These are phyloP conservation scores for Plectrocnemia conspersa DNA, from an alignment of 1,140 invertebrate species.

Conservation along the genomic window DNA sequence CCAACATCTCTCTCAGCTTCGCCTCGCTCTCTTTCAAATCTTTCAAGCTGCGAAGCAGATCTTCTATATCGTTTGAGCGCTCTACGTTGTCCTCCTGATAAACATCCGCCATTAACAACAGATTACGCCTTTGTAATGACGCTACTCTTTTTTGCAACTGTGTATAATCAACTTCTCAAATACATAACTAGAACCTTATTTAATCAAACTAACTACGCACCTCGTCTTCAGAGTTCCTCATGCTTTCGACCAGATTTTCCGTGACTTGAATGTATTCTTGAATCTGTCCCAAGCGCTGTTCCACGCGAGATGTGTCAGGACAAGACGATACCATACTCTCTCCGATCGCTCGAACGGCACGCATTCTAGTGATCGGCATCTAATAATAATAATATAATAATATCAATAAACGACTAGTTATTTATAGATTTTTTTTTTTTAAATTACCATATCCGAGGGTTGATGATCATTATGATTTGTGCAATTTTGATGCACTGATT, in stretches of 20 bases:
- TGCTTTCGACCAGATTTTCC: slow-evolving; percentile 56
- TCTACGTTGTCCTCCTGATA: slow-evolving; percentile 27
- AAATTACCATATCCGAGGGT: neutral
- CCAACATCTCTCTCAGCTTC: slow-evolving; percentile 44
- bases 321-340: slow-evolving; percentile 48
- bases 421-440: neutral
- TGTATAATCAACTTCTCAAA: slow-evolving; percentile 6
- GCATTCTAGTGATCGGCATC: slow-evolving; percentile 37
- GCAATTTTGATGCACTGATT: slow-evolving; percentile 23
- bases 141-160: slow-evolving; percentile 27
- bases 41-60: slow-evolving; percentile 47
- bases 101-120: slow-evolving; percentile 27
- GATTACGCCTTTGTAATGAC: slow-evolving; percentile 24
- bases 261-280: slow-evolving; percentile 59
- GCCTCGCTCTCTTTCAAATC: slow-evolving; percentile 50
- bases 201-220: slow-evolving; percentile 40
- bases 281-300: slow-evolving; percentile 57
- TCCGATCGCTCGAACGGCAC: slow-evolving; percentile 43
- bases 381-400: slow-evolving; percentile 9
- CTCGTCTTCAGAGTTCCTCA: slow-evolving; percentile 57
- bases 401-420: neutral
- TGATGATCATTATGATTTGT: neutral
- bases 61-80: slow-evolving; percentile 27
- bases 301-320: slow-evolving; percentile 53
- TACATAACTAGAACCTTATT: neutral